These are phyloP conservation scores for Mugil cephalus DNA, from an alignment of 2,113 vertebrate species.

Conservation along the genomic window DNA sequence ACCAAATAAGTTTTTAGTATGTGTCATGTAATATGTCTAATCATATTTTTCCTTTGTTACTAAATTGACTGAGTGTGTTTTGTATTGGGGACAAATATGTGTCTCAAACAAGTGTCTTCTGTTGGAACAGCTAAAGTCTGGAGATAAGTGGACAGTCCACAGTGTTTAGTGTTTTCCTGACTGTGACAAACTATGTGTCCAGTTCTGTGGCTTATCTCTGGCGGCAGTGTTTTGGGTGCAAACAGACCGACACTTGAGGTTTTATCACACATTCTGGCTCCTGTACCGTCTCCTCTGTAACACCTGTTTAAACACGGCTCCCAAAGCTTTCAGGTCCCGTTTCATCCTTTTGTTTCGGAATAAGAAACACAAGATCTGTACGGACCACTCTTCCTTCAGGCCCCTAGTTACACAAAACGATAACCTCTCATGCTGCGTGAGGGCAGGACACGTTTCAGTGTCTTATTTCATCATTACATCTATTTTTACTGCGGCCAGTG, in stretches of 20 bases:
- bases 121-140: neutral
- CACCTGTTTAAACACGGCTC: conserved; percentile 12
- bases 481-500: neutral
- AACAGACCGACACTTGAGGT: conserved; percentile 6
- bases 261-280: neutral
- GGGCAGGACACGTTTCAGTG: neutral
- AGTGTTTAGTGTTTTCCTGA: neutral
- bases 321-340: neutral
- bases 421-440: neutral
- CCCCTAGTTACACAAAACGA: neutral
- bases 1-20: no score
- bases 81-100: no score
- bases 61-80: no score
- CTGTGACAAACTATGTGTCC: conserved; percentile 2
- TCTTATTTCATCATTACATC: no score
- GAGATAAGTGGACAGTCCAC: neutral
- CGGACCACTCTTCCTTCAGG: neutral
- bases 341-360: neutral
- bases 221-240: conserved; percentile 1
- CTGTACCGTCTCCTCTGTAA: neutral
- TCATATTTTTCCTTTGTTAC: no score
- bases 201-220: conserved; percentile 6
- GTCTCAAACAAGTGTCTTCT: neutral
- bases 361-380: neutral
- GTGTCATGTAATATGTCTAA: no score